These are phyloP conservation scores for Echinarachnius parma DNA, from an alignment of 53 echinoderm and acorn worm species.

Conservation along the genomic window DNA sequence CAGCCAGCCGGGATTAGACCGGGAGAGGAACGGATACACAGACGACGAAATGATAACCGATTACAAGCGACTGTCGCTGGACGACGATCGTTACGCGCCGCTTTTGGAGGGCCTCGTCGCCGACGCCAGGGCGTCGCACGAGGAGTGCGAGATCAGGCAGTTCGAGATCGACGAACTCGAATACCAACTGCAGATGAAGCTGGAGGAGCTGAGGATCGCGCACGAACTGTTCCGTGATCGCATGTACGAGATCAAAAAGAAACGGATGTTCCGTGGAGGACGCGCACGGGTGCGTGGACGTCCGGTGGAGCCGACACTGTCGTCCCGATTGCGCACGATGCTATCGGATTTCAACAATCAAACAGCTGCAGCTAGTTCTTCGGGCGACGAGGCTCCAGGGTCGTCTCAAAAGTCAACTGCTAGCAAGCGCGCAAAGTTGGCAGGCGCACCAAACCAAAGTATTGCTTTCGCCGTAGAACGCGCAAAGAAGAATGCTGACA, in stretches of 20 bases:
- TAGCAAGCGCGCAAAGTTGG: no score
- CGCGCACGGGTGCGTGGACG: slow-evolving; percentile 10
- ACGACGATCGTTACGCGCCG: not conserved
- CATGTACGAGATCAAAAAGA: slow-evolving; percentile 34
- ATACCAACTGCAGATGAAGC: slow-evolving; percentile 10
- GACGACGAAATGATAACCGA: slow-evolving; percentile 31
- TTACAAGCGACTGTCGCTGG: not conserved
- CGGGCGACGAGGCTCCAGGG: no score
- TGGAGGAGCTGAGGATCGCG: slow-evolving; percentile 1
- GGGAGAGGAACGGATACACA: slow-evolving; percentile 20
- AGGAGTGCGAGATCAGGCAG: slow-evolving; percentile 12
- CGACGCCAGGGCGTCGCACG: slow-evolving; percentile 13
- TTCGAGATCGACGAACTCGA: slow-evolving; percentile 37
- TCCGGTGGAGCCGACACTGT: no score
- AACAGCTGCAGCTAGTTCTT: no score
- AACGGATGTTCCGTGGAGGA: no score
- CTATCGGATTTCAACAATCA: no score
- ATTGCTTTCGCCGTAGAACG: no score
- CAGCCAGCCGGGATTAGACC: not conserved
- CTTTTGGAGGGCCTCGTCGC: not conserved
- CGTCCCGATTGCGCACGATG: no score
- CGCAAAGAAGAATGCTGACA: no score
- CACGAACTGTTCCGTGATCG: slow-evolving; percentile 21
- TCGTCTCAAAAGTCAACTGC: no score
- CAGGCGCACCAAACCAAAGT: no score